phyloP scores from a whole-genome alignment of 1,140 invertebrate genomes.

The Drosophila takahashii region DNA sequence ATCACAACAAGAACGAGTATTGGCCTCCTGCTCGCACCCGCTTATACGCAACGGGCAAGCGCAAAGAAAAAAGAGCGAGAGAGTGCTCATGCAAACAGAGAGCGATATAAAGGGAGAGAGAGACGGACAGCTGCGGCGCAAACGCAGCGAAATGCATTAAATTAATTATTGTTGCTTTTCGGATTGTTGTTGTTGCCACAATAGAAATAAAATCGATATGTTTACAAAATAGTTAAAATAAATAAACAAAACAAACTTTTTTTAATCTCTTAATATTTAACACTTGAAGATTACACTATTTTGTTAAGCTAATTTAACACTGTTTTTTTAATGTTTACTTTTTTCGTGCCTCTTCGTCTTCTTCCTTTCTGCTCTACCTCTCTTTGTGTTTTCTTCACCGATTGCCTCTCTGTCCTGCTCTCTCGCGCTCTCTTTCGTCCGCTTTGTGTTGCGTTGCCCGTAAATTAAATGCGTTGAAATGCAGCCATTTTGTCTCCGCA shows the following conservation, averaged over 20 bases:
- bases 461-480: constrained; percentile 78
- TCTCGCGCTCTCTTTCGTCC: constrained; percentile 5
- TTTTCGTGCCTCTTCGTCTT: constrained; percentile 2
- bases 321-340: constrained; percentile 47
- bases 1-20: constrained; percentile 33
- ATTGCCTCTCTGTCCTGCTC: constrained; percentile 10
- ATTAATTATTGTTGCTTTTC: constrained; percentile 31
- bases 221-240: constrained; percentile 3
- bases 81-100: constrained; percentile 9
- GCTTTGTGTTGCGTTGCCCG: constrained; percentile 49
- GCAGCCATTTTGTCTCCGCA: constrained; percentile 78
- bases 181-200: not conserved
- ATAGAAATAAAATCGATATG: not conserved
- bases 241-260: constrained; percentile 8
- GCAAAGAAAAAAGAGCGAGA: constrained; percentile 23
- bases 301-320: constrained; percentile 46
- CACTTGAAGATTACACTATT: not conserved
- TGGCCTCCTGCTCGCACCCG: constrained; percentile 28
- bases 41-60: constrained; percentile 9
- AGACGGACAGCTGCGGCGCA: constrained; percentile 35
- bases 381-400: constrained; percentile 62
- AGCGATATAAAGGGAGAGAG: constrained; percentile 4
- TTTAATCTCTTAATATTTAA: not conserved
- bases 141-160: constrained; percentile 50
- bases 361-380: constrained; percentile 17